A percentile compares a stretch with the other conserved stretches of the same genome.
Conservation (phyloP, 2,797 vertebrate species). For the Astyanax mexicanus region DNA sequence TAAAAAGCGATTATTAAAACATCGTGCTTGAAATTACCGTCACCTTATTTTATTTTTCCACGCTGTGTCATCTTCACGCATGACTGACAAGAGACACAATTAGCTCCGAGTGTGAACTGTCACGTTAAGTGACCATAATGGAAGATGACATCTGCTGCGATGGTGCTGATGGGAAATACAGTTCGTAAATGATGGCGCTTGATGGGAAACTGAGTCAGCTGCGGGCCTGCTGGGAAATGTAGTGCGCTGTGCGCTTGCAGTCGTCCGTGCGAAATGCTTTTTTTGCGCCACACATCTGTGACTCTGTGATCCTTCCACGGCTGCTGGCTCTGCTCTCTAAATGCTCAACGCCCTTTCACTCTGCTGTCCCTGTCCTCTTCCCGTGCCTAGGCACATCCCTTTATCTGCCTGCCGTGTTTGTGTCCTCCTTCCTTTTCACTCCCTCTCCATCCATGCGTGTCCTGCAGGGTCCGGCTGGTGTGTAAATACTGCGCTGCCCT, state of each 20-base stretch:
- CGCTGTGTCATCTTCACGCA: conserved; percentile 57
- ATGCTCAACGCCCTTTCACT: background rate
- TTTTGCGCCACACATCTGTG: background rate
- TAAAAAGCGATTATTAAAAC: conserved; percentile 54
- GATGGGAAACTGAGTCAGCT: conserved; percentile 49
- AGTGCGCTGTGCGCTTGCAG: conserved; percentile 9
- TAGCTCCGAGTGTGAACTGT: conserved; percentile 52
- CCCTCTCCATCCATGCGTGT: conserved; percentile 19
- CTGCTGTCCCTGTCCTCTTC: conserved; percentile 8
- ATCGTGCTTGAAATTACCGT: conserved; percentile 54
- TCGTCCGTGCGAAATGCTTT: background rate
- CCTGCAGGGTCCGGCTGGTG: conserved; percentile 48
- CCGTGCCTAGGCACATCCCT: conserved; percentile 9
- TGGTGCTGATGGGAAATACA: conserved; percentile 51
- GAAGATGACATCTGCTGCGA: conserved; percentile 52
- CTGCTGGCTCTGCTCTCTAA: background rate
- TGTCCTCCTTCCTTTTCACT: conserved; percentile 40
- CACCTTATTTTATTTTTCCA: conserved; percentile 69
- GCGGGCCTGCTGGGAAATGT: conserved; percentile 42
- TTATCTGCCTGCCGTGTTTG: conserved; percentile 13
- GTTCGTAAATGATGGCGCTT: conserved; percentile 39
- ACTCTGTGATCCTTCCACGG: background rate
- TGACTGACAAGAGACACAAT: conserved; percentile 55
- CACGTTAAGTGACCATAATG: conserved; percentile 53
- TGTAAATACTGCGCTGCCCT: conserved; percentile 68